Evolutionary conservation across 1,140 invertebrate species (phyloP).

Genomic region (Oncopodura yosiiana): DNA sequence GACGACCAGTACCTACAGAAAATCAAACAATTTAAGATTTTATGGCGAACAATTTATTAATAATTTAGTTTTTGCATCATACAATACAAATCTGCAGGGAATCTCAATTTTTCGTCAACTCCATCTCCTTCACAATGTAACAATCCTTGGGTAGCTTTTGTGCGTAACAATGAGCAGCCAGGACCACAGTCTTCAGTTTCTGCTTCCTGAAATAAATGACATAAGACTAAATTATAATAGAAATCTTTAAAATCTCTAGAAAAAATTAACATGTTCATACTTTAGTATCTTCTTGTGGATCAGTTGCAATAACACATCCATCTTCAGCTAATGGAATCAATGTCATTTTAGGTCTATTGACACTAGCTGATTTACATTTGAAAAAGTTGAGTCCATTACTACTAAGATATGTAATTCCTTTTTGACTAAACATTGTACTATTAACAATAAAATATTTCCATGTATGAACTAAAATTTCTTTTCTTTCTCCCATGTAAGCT

Average conservation of each 20-base stretch:
- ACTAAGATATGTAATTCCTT: no score
- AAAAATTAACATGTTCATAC: slow-evolving; percentile 3
- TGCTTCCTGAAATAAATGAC: background rate
- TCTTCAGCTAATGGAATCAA: slow-evolving; percentile 6
- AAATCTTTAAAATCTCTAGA: background rate
- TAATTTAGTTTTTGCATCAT: background rate
- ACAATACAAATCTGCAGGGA: slow-evolving; percentile 20
- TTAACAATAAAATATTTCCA: slow-evolving; percentile 20
- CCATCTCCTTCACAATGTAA: slow-evolving; percentile 17
- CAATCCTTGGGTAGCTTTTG: slow-evolving; percentile 4
- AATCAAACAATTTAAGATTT: background rate
- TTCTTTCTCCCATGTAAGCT: slow-evolving; percentile 8
- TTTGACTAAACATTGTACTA: background rate
- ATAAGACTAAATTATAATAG: background rate
- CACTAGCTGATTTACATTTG: slow-evolving; percentile 12
- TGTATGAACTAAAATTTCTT: slow-evolving; percentile 18
- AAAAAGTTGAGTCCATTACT: slow-evolving; percentile 17
- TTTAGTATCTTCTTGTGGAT: background rate
- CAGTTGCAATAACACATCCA: slow-evolving; percentile 11
- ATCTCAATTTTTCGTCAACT: slow-evolving; percentile 17
- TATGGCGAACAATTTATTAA: background rate
- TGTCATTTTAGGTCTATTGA: slow-evolving; percentile 8
- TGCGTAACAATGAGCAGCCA: slow-evolving; percentile 9
- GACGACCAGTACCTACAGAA: slow-evolving; percentile 18
- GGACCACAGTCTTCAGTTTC: slow-evolving; percentile 18